A percentile compares a stretch with the other conserved stretches of the same genome.
Conservation (phyloP, 2,888 invertebrate genomes). For the Lapara coniferarum region DNA sequence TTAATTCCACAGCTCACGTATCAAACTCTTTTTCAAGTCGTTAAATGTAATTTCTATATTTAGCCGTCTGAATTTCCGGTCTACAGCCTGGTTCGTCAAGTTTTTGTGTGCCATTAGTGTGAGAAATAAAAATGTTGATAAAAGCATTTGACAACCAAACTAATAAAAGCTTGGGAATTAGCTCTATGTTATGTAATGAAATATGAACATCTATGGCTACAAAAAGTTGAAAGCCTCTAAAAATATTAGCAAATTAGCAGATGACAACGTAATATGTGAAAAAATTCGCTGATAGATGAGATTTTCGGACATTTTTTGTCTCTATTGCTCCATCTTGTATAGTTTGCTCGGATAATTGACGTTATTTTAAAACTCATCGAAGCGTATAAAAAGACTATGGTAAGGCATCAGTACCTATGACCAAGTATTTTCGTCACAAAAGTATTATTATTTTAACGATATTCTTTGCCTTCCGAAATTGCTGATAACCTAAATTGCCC, state of each 20-base stretch:
- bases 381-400: too few species aligned
- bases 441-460: too few species aligned
- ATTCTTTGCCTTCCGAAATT: background rate
- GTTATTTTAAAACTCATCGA: too few species aligned
- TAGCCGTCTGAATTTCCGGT: constrained; percentile 18
- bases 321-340: background rate
- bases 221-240: background rate
- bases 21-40: background rate
- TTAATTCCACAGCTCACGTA: constrained; percentile 3
- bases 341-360: too few species aligned
- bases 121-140: constrained; percentile 8
- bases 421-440: too few species aligned
- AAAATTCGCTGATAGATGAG: background rate
- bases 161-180: background rate
- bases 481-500: background rate
- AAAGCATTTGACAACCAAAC: background rate
- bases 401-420: too few species aligned
- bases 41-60: constrained; percentile 19
- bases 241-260: background rate
- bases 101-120: constrained; percentile 13
- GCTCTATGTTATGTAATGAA: background rate
- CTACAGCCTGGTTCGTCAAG: constrained; percentile 19
- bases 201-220: background rate
- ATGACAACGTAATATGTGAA: background rate
- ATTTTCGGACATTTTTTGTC: background rate